phyloP scores from a whole-genome alignment of 2,113 vertebrate species.

The Elephas maximus region DNA sequence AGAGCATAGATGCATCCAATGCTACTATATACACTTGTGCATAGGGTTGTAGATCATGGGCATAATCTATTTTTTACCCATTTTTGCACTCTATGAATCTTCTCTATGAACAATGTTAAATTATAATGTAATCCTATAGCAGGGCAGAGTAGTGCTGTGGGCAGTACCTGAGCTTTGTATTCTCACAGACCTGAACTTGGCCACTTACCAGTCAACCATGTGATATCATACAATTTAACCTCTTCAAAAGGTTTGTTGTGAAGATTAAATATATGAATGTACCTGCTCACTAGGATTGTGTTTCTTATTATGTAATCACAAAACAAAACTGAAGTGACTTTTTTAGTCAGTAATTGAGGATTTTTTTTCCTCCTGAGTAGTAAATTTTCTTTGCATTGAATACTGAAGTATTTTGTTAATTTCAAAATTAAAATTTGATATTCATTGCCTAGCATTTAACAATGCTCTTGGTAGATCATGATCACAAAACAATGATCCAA shows the following conservation, averaged over 20 bases:
- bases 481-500: constrained; percentile 40
- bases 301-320: constrained; percentile 60
- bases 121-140: neutral
- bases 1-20: neutral
- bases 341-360: constrained; percentile 29
- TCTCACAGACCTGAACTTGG: constrained; percentile 22
- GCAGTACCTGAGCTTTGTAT: neutral
- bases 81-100: neutral
- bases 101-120: constrained; percentile 19
- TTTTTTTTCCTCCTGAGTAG: neutral
- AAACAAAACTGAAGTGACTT: constrained; percentile 6
- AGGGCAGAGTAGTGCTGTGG: neutral
- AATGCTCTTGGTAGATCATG: neutral
- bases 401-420: constrained; percentile 35
- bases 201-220: neutral
- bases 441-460: constrained; percentile 15
- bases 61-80: neutral
- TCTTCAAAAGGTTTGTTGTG: constrained; percentile 11
- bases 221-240: neutral
- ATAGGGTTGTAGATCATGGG: neutral
- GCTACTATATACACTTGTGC: neutral
- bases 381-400: constrained; percentile 13
- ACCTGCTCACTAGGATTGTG: neutral
- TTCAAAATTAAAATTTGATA: constrained; percentile 52
- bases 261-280: constrained; percentile 45